Percentiles rank a stretch among this genome's conserved stretches.
These are phyloP conservation scores for Drosophila basisetae DNA, from an alignment of 2,888 invertebrate species.

Conservation along the genomic window DNA sequence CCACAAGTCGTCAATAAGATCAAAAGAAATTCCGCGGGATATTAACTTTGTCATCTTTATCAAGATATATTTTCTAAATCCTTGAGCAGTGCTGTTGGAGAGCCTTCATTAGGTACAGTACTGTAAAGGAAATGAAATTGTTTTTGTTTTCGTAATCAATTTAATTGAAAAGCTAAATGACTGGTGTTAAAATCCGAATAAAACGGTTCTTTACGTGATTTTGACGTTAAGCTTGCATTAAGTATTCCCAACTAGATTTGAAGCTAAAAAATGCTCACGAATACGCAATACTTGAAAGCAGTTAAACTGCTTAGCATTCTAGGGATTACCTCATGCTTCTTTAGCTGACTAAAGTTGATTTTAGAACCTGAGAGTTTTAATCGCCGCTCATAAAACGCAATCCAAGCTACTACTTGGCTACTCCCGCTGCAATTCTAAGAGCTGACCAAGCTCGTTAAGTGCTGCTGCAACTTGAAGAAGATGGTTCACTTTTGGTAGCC, in stretches of 20 bases:
- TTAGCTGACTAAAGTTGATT: slow-evolving; percentile 10
- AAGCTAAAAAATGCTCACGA: slow-evolving; percentile 6
- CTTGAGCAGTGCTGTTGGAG: slow-evolving; percentile 57
- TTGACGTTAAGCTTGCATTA: not conserved
- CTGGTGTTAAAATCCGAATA: not conserved
- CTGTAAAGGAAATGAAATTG: not conserved
- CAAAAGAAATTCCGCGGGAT: slow-evolving; percentile 16
- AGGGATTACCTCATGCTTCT: slow-evolving; percentile 1
- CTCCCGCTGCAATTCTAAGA: not conserved
- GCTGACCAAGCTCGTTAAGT: slow-evolving; percentile 14
- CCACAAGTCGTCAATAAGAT: slow-evolving; percentile 28
- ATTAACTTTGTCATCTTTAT: slow-evolving; percentile 38
- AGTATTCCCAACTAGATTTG: not conserved
- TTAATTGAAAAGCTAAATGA: slow-evolving; percentile 11
- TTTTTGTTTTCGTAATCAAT: not conserved
- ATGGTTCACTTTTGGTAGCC: slow-evolving; percentile 45
- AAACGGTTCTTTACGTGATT: not conserved
- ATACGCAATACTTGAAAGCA: slow-evolving; percentile 1
- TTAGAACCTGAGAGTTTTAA: slow-evolving; percentile 18
- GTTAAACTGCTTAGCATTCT: not conserved
- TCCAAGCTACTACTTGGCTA: slow-evolving; percentile 22
- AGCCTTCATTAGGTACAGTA: slow-evolving; percentile 40
- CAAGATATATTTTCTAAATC: slow-evolving; percentile 31
- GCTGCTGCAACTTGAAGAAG: slow-evolving; percentile 2
- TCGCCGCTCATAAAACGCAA: slow-evolving; percentile 38